Base-by-base conservation (phyloP, 2,888 invertebrate species). In the Gryllus longicercus region DNA sequence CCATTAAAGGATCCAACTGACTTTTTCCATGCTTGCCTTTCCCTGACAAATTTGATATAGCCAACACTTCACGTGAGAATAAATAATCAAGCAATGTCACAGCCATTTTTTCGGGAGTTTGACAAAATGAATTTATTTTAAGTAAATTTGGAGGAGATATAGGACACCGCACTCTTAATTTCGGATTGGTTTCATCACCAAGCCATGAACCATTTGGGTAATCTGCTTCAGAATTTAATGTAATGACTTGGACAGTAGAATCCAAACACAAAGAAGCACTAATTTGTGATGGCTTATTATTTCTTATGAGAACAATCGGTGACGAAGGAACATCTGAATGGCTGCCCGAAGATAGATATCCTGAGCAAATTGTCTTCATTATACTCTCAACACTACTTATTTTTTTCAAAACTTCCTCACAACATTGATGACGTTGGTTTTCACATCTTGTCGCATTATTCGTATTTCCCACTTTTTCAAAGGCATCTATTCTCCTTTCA, bases 61-160 rank as follows among this genome's bases (percentile, higher is more conserved):
- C 89, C 82, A 88, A 87, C 11, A 88, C 88, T 82, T 89, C 89
- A 74, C 88, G 84, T 63, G 89, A 87, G 85, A 89, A 89, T 81
- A 89, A 84, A 83, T 88, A 88, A 84, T 89, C 89, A 51, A 89
- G 84, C 74, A 89, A 84, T 2, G 89, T 88, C 11, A 89, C 84
- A 2, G 89, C 89, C 89, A 89, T 89, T 84, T 89, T 89, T 83
- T 89, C 89, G 49, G 89, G 86, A n/a, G 89, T 88, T 18, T 87
- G 86, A 84, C 89, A 89, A 81, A 88, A 87, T 16, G 88, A 87
- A 83, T 89, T 88, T 78, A 89, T 87, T 82, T 89, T 88, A n/a
- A 88, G 84, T n/a, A 89, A 84, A 82, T 85, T 84, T 75, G 86
- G 86, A 80, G 87, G 88, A 78, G 86, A 86, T 77, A 89, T 87